A percentile compares a stretch with the other conserved stretches of the same genome.
Evolutionary conservation across 2,888 invertebrate genomes (phyloP).

Genomic region (Palloptera scutellata): DNA sequence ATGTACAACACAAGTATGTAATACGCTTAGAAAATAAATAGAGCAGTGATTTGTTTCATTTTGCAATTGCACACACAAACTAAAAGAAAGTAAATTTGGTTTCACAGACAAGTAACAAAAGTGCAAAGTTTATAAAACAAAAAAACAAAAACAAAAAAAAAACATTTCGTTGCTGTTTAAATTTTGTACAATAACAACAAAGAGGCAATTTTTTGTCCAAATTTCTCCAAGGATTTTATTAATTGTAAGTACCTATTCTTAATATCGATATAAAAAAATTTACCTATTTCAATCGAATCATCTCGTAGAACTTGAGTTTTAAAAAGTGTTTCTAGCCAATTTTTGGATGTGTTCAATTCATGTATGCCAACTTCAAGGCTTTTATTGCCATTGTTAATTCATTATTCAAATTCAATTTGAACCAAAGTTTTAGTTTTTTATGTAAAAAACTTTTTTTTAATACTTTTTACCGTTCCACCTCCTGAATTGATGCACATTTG

Average conservation of each 20-base stretch:
- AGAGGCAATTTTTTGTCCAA: neutral
- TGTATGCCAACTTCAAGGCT: too few species aligned
- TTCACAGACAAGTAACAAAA: too few species aligned
- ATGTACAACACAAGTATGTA: neutral
- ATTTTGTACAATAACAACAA: constrained; percentile 17
- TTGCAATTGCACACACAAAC: too few species aligned
- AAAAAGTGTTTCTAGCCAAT: too few species aligned
- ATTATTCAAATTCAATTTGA: neutral
- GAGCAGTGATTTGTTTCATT: too few species aligned
- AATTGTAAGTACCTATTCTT: constrained; percentile 26
- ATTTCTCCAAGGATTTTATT: neutral
- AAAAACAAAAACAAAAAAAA: constrained; percentile 24
- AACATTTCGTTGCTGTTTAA: constrained; percentile 16
- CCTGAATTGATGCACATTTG: too few species aligned
- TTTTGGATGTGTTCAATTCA: too few species aligned
- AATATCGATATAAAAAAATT: neutral
- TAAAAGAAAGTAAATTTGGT: too few species aligned
- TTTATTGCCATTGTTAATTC: too few species aligned
- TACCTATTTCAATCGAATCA: too few species aligned
- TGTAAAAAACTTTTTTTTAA: neutral
- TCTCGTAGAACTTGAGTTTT: too few species aligned
- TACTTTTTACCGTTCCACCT: too few species aligned
- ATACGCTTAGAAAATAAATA: neutral
- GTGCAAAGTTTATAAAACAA: neutral
- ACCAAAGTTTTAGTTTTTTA: neutral